phyloP scores from a whole-genome alignment of 1,140 invertebrate species.

The Druon quercuslanigerum region DNA sequence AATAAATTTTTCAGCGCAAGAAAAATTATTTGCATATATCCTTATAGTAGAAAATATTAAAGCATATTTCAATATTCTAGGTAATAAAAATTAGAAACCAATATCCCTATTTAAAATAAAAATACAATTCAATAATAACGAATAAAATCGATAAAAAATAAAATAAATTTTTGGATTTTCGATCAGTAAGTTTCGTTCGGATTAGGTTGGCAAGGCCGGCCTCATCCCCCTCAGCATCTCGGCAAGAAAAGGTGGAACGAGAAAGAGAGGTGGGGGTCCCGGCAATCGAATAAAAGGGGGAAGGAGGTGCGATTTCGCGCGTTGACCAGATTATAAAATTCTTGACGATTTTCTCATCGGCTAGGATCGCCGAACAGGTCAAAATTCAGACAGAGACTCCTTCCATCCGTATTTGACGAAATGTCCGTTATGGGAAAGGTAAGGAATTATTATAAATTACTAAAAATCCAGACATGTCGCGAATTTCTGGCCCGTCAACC shows the following conservation, averaged over 20 bases:
- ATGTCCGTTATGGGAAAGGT: conserved; percentile 75
- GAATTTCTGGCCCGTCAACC: background rate
- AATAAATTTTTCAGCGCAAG: background rate
- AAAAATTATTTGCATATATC: conserved; percentile 21
- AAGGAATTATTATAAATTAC: conserved; percentile 41
- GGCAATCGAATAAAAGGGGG: conserved; percentile 71
- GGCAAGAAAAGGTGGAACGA: conserved; percentile 20
- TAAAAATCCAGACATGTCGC: background rate
- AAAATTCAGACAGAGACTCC: conserved; percentile 32
- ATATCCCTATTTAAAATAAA: background rate
- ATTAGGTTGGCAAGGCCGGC: conserved; percentile 42
- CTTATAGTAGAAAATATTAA: background rate
- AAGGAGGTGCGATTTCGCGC: conserved; percentile 71
- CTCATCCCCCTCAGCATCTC: conserved; percentile 41
- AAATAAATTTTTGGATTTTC: background rate
- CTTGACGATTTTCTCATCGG: conserved; percentile 24
- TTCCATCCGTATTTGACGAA: conserved; percentile 56
- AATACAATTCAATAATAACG: background rate
- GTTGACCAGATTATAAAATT: conserved; percentile 62
- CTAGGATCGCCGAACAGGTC: background rate
- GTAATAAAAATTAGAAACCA: no score
- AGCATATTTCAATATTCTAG: background rate
- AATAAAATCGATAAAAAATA: background rate
- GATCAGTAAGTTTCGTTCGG: background rate
- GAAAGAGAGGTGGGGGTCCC: conserved; percentile 51